Evolutionary conservation across 2,797 vertebrate genomes (phyloP).

Genomic region (Scolopax bukidnonensis): DNA sequence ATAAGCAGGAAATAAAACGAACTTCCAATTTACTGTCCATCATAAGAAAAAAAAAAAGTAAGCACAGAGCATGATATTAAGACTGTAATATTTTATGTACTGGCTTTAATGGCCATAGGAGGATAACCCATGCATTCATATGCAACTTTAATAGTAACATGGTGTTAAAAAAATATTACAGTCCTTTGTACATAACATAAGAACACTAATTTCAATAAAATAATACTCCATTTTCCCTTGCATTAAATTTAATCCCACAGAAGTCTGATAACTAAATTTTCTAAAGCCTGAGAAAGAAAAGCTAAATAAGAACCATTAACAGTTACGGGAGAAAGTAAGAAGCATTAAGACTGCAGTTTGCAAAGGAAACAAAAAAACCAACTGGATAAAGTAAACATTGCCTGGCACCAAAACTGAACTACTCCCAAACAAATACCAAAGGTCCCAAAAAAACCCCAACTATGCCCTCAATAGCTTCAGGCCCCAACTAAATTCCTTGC

Average conservation of each 20-base stretch:
- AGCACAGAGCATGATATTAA: not conserved
- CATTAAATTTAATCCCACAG: not conserved
- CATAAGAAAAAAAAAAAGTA: not conserved
- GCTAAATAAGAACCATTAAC: not conserved
- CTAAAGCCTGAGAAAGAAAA: not conserved
- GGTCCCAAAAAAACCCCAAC: not conserved
- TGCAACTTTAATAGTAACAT: not conserved
- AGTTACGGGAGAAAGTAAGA: not conserved
- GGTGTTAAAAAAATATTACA: not conserved
- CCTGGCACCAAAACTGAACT: not conserved
- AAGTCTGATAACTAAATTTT: not conserved
- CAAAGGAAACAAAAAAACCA: not conserved
- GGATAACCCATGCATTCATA: not conserved
- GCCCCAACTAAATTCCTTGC: not conserved
- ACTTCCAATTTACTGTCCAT: not conserved
- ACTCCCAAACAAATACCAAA: constrained; percentile 9
- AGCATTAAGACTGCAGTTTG: not conserved
- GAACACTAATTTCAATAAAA: not conserved
- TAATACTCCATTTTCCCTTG: not conserved
- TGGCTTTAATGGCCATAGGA: not conserved
- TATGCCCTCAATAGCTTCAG: not conserved
- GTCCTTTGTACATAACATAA: not conserved
- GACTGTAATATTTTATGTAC: not conserved
- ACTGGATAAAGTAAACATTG: not conserved
- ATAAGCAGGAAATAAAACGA: not conserved